Base-by-base conservation (phyloP, 1,140 invertebrate genomes). In the Heliothis subflexa region DNA sequence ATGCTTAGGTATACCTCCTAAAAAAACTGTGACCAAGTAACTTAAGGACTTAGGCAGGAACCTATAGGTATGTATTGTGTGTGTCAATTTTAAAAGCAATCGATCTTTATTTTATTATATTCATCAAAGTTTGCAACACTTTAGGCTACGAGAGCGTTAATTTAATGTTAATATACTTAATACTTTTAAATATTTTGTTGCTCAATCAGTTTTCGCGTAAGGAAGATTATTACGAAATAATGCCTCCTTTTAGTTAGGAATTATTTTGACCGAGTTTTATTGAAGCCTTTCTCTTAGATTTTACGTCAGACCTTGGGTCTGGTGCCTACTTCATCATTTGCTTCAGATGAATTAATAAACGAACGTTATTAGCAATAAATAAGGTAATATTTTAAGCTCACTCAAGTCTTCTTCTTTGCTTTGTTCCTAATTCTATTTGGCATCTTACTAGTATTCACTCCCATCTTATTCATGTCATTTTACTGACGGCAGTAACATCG, bases 191-290 rank as follows among this genome's bases (percentile, higher is more conserved):
- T 47, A 16, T 61, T n/a, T 16, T 66, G 40, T 47, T 66, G 16
- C 40, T 47, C 11, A 66, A 13, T 13, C 11, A 10, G 47, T 47
- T 66, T 45, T 66, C n/a, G 18, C 18, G 18, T 7, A 66, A 11
- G 16, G 40, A 66, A 21, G 45, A 10, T 47, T 64, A 54, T 4
- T 16, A n/a, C 1, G 33, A 45, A 10, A 64, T n/a, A 7, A 18
- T 45, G 33, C 16, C 16, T 16, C 4, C 1, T 18, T 40, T 66
- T 47, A n/a, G 40, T 66, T 47, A 66, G 62, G 62, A 12, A 14
- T 25, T 25, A 45, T 66, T 66, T 66, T 66, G 40, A 47, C 62
- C n/a, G 62, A 66, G 40, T 66, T 21, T 47, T 66, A 49, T 47
- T 47, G n/a, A 25, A 12, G 16, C 62, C 62, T 66, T 66, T 66